Evolutionary conservation across 2,113 vertebrate genomes (phyloP).

Genomic region (Acanthochromis polyacanthus): DNA sequence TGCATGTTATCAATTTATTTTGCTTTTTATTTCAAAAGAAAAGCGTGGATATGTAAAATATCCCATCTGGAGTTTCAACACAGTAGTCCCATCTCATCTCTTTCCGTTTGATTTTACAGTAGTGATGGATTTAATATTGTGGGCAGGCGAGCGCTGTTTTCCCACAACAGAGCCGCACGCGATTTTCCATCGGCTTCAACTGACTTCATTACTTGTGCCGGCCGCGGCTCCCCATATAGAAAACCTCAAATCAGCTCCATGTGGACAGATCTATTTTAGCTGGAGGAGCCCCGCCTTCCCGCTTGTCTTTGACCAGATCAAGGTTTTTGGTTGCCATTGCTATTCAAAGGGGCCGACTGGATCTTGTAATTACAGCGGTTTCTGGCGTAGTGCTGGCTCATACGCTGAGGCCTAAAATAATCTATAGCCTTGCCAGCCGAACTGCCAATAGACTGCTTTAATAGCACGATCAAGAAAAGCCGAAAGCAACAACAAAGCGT

Average conservation of each 20-base stretch:
- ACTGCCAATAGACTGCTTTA: conserved; percentile 69
- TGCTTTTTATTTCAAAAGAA: conserved; percentile 26
- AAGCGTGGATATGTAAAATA: neutral
- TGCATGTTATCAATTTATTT: conserved; percentile 17
- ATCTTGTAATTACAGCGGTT: conserved; percentile 84
- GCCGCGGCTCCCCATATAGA: conserved; percentile 74
- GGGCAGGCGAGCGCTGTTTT: conserved; percentile 52
- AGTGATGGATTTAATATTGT: conserved; percentile 65
- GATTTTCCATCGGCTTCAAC: conserved; percentile 60
- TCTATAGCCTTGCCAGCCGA: conserved; percentile 59
- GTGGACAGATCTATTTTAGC: conserved; percentile 82
- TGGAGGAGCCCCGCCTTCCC: conserved; percentile 61
- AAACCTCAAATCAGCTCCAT: conserved; percentile 85
- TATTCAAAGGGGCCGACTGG: conserved; percentile 72
- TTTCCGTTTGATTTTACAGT: conserved; percentile 43
- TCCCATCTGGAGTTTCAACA: conserved; percentile 15
- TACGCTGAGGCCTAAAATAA: conserved; percentile 76
- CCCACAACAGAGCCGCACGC: conserved; percentile 61
- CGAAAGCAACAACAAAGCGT: conserved; percentile 66
- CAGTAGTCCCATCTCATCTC: conserved; percentile 7
- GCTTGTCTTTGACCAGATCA: conserved; percentile 79
- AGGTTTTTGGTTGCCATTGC: conserved; percentile 63
- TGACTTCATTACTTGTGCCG: conserved; percentile 66
- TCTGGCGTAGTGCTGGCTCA: conserved; percentile 75
- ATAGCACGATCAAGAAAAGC: conserved; percentile 79